These are phyloP conservation scores for Drosophila kanapiae DNA, from an alignment of 1,140 invertebrate genomes.

Conservation along the genomic window DNA sequence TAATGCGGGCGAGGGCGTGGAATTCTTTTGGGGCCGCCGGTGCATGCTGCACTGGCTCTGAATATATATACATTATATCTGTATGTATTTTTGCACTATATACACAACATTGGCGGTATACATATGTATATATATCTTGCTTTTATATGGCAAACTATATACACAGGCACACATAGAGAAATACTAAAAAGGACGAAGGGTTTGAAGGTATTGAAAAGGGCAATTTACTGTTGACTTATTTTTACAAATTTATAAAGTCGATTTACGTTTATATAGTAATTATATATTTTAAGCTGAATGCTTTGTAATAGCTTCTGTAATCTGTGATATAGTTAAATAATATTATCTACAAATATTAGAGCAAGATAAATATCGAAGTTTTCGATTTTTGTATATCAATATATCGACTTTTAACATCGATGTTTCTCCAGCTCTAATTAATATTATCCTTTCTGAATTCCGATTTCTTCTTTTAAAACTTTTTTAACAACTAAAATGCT, in stretches of 20 bases:
- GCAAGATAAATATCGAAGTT: too few species aligned
- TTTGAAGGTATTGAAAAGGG: not conserved
- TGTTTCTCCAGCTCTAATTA: too few species aligned
- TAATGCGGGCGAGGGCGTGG: constrained; percentile 51
- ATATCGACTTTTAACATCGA: too few species aligned
- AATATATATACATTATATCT: not conserved
- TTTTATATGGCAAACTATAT: constrained; percentile 6
- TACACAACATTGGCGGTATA: constrained; percentile 6
- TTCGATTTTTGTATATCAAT: too few species aligned
- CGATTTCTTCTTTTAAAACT: too few species aligned
- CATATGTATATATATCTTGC: constrained; percentile 20
- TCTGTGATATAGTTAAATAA: too few species aligned
- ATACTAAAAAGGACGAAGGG: not conserved
- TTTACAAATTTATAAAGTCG: too few species aligned
- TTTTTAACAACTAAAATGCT: too few species aligned
- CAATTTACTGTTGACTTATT: not conserved
- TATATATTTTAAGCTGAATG: not conserved
- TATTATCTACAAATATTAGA: too few species aligned
- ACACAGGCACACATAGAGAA: not conserved
- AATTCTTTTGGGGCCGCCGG: constrained; percentile 67
- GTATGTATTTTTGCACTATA: constrained; percentile 25
- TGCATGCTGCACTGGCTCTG: constrained; percentile 67
- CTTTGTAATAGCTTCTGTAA: not conserved
- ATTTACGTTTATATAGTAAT: too few species aligned
- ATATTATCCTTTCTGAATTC: too few species aligned